Evolutionary conservation across 2,797 vertebrate species (phyloP), one percentile per base, ranked within the genome.

Genomic region (Lemur catta): DNA sequence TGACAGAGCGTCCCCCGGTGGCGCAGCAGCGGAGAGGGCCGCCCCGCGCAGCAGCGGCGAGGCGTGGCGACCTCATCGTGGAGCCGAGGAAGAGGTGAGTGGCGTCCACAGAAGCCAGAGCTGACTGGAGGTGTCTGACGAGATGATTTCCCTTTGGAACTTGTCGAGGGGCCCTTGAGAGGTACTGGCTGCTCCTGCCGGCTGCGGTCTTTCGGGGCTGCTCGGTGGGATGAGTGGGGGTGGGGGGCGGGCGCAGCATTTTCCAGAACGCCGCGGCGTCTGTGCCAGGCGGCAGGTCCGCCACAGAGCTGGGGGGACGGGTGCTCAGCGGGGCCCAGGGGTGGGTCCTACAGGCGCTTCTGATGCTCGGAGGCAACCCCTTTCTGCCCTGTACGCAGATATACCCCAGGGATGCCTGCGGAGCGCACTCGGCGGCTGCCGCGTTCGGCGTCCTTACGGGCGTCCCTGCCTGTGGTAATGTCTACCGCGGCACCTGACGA

Each of bases 1-100:
- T 7, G 46, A 41, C 14, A 0, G 33, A 0, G n/a, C 41, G 26
- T 35, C 24, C 14, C 9, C 0, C 6, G 26, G 61, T 17, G 52
- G 43, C 50, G n/a, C 43, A 3, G 41, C 20, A 6, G 28, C 26
- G 10, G 13, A 20, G 30, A 15, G 50, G 57, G 22, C 35, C 38
- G 17, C 33, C 46, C 15, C 38, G 0, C 28, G 0, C 28, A 20
- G 52, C 35, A 17, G 57, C 10, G 18, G 33, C 35, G 59, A 89
- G 79, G 82, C 38, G 48, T 76, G 80, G 80, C 35, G 20, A 74
- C 69, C 26, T 43, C 0, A 6, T 6, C 41, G 26, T 46, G 14
- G 2, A 81, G 69, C 17, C 2, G 28, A 41, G 55, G 50, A 75
- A 88, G 74, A 63, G 50, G 76, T 26, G 81, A 91, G 91, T 71